Evolutionary conservation across 2,113 vertebrate genomes (phyloP), one percentile per base, ranked within the genome.

Genomic region (Ahaetulla prasina): DNA sequence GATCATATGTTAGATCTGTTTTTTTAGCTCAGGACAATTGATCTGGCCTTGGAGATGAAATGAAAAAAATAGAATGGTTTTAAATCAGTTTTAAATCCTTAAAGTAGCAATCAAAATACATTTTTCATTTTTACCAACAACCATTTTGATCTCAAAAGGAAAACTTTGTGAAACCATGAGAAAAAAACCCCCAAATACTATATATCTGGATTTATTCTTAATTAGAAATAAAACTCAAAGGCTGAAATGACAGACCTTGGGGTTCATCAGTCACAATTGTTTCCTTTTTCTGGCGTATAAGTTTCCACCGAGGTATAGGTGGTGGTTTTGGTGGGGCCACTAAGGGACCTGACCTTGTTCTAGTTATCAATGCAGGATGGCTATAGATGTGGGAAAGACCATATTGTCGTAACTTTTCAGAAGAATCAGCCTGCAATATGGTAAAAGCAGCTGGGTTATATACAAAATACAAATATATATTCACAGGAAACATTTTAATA

Each of bases 341-440:
- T 45, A 99, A 97, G 47, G 97, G 97, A 95, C 98, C 98, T 3
- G 97, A 97, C 20, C 98, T 97, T 30, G 98, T 99, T 95, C 97
- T 97, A 30, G 97, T 98, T 91, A 99, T 91, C 53, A 99, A 94
- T 89, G 98, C 97, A 20, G 98, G 98, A 95, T 99, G 99, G 94
- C 98, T 99, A 91, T 96, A 88, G 90, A 96, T 92, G 91, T 98
- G 97, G 35, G 97, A 98, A 88, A 99, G 97, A 3, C 98, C 98
- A 22, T 98, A 98, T 30, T 97, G 97, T 63, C 98, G 97, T 53
- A 99, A 97, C 89, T 96, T 97, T 95, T 99, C 98, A 7, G 99
- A 98, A 93, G 98, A 98, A 93, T 98, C 96, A 53, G 97, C 95
- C 99, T 99, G 47, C 2, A 20, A 93, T 53, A 14, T 91, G 8